Conservation (phyloP, 2,113 vertebrate species). For the Columba janthina region DNA sequence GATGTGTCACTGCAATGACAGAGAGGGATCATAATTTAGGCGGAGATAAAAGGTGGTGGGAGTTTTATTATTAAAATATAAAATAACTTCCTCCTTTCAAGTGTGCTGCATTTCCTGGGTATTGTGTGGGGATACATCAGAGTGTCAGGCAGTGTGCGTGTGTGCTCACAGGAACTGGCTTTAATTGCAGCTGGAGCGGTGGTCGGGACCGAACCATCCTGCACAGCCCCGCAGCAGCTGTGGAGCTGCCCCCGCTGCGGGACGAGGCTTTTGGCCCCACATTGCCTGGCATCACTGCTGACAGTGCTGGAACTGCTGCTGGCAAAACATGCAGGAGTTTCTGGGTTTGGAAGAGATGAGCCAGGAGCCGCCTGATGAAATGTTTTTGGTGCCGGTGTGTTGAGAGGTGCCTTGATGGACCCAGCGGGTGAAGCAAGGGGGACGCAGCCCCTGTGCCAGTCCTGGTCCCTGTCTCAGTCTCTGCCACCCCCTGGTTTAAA, state of each 20-base stretch:
- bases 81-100: conserved; percentile 13
- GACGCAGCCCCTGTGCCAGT: background rate
- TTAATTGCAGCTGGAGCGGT: fast-evolving
- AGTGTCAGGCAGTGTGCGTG: background rate
- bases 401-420: fast-evolving
- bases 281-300: fast-evolving
- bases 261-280: background rate
- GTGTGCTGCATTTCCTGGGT: background rate
- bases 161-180: fast-evolving
- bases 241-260: too few species aligned
- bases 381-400: fast-evolving
- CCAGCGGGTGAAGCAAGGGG: too few species aligned
- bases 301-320: fast-evolving
- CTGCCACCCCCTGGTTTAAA: background rate
- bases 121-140: background rate
- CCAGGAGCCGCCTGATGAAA: background rate
- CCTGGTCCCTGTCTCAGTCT: background rate
- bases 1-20: background rate
- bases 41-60: conserved; percentile 40
- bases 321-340: background rate
- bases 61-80: conserved; percentile 47
- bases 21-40: background rate
- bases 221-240: background rate
- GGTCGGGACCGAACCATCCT: fast-evolving
- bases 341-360: fast-evolving